Conservation (phyloP, 2,113 vertebrate species). For the Podarcis muralis region DNA sequence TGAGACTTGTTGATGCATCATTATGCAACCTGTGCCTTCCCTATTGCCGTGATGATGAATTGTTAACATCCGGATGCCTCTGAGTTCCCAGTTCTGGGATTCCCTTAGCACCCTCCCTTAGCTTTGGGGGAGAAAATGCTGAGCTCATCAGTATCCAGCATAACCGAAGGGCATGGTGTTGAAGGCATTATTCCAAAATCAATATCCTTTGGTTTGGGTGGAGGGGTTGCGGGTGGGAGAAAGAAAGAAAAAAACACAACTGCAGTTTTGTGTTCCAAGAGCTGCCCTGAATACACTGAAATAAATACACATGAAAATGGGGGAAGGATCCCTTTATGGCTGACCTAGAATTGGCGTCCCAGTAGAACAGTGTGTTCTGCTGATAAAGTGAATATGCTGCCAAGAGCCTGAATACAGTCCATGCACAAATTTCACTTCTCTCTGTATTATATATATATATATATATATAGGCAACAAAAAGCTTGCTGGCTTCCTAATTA, state of each 20-base stretch:
- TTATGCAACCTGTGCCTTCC: not conserved
- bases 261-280: slow-evolving; percentile 21
- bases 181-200: slow-evolving; percentile 39
- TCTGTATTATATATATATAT: not conserved
- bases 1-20: not conserved
- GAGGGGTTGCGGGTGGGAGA: not conserved
- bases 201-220: slow-evolving; percentile 23
- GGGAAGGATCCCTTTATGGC: slow-evolving; percentile 43
- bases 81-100: not conserved
- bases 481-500: not conserved
- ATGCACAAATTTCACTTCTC: not conserved
- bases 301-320: rapidly evolving
- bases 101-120: not conserved
- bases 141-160: slow-evolving; percentile 31
- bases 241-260: not conserved
- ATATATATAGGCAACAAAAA: slow-evolving; percentile 17
- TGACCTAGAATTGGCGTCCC: slow-evolving; percentile 70
- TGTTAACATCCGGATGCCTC: not conserved
- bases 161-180: slow-evolving; percentile 11
- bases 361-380: slow-evolving; percentile 70
- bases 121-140: not conserved
- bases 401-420: slow-evolving; percentile 36
- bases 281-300: not conserved
- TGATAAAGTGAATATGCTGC: slow-evolving; percentile 67
- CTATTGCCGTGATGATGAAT: not conserved